Conservation (phyloP, 2,797 vertebrate species). For the Diceros bicornis region DNA sequence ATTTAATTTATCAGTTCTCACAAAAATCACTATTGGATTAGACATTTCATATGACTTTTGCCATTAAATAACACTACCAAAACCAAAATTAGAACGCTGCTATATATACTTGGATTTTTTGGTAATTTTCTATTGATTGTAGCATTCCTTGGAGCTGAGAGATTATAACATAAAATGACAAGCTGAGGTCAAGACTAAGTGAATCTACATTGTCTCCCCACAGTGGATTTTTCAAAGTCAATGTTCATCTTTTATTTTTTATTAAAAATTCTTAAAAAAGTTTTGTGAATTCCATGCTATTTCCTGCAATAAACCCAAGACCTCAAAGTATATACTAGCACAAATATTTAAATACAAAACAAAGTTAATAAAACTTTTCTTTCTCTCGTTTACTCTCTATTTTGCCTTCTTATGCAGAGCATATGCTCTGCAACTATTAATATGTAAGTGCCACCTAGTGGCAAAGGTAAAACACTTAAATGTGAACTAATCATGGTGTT, state of each 20-base stretch:
- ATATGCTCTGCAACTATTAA: neutral
- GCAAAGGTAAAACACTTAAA: neutral
- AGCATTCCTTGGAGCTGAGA: neutral
- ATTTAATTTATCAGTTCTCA: neutral
- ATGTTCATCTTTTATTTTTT: neutral
- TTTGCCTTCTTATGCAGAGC: neutral
- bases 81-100: neutral
- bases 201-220: neutral
- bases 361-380: neutral
- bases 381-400: neutral
- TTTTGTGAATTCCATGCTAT: neutral
- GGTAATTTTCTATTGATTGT: neutral
- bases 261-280: neutral
- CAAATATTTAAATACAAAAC: conserved; percentile 33
- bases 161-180: neutral
- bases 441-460: conserved; percentile 61
- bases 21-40: neutral
- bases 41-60: neutral
- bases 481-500: neutral
- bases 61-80: neutral
- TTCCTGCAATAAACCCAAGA: neutral
- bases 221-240: neutral
- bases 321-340: neutral
- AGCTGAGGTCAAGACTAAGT: neutral
- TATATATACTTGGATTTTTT: neutral